Percentiles rank a stretch among this genome's conserved stretches.
Conservation (phyloP, 2,888 invertebrate genomes). For the Oscheius onirici region DNA sequence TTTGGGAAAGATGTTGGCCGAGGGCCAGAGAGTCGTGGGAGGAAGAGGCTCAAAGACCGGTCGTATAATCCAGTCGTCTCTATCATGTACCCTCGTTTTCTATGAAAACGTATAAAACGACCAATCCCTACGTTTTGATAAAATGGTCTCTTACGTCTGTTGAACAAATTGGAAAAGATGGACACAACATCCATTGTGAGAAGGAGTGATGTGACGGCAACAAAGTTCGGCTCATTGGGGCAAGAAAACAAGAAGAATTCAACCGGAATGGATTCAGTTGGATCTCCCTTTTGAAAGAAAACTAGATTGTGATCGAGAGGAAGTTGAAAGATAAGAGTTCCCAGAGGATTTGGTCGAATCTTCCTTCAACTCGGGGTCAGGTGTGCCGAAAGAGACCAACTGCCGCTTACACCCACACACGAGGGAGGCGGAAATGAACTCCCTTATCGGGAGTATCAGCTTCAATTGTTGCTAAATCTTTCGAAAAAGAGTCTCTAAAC, state of each 20-base stretch:
- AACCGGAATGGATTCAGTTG: too few species aligned
- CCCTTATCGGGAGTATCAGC: not conserved
- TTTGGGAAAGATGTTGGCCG: not conserved
- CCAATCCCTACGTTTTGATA: too few species aligned
- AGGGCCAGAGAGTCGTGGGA: conserved; percentile 1
- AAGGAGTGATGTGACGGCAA: too few species aligned
- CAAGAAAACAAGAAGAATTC: too few species aligned
- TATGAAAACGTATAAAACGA: too few species aligned
- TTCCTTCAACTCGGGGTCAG: not conserved
- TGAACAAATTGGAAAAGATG: too few species aligned
- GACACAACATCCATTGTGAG: too few species aligned
- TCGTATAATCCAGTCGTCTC: not conserved
- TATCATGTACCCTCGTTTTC: not conserved
- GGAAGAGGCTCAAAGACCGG: conserved; percentile 13
- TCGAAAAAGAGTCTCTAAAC: too few species aligned
- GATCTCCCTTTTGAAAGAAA: too few species aligned
- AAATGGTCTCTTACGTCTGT: too few species aligned
- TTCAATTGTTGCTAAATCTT: not conserved
- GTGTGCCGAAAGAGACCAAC: conserved; percentile 3
- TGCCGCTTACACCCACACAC: conserved; percentile 1
- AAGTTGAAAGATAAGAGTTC: not conserved
- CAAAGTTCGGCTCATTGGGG: too few species aligned
- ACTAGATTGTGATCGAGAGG: too few species aligned
- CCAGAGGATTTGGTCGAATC: not conserved
- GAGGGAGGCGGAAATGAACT: conserved; percentile 1